These are phyloP conservation scores for Anarhynchus alexandrinus DNA, from an alignment of 2,113 vertebrate genomes.

Conservation along the genomic window DNA sequence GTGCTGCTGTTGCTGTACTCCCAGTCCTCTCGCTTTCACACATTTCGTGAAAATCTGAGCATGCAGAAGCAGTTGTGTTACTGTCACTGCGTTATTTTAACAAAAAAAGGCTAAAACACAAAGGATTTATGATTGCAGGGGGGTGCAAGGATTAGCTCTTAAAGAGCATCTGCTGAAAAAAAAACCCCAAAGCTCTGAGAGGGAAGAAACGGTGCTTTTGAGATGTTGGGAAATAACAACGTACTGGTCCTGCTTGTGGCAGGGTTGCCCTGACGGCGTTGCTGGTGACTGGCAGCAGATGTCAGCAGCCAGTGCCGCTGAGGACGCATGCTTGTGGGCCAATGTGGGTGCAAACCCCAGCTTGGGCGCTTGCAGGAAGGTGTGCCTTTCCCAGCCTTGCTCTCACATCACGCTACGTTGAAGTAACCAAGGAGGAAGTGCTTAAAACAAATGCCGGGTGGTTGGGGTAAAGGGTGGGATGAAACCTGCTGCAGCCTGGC, in stretches of 20 bases:
- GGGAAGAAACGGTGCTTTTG: neutral
- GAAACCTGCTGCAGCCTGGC: fast-evolving
- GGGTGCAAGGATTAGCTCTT: neutral
- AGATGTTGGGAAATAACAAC: fast-evolving
- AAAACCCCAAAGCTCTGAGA: neutral
- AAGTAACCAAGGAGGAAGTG: neutral
- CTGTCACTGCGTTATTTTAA: neutral
- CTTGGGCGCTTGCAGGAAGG: neutral
- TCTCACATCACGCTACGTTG: fast-evolving
- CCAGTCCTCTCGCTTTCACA: neutral
- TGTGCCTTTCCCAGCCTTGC: neutral
- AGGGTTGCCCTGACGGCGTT: neutral
- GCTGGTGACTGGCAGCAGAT: neutral
- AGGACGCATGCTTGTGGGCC: fast-evolving
- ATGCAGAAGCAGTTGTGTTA: neutral
- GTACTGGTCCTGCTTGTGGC: fast-evolving
- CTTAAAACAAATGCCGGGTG: neutral
- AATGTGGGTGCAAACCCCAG: fast-evolving
- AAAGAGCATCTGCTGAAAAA: neutral
- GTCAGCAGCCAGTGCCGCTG: neutral
- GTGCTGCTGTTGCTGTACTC: neutral
- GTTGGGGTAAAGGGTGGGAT: neutral
- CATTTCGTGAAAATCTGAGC: neutral
- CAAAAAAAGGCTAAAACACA: neutral
- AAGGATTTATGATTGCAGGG: neutral